phyloP scores from a whole-genome alignment of 2,888 invertebrate species.

The Phortica magna region DNA sequence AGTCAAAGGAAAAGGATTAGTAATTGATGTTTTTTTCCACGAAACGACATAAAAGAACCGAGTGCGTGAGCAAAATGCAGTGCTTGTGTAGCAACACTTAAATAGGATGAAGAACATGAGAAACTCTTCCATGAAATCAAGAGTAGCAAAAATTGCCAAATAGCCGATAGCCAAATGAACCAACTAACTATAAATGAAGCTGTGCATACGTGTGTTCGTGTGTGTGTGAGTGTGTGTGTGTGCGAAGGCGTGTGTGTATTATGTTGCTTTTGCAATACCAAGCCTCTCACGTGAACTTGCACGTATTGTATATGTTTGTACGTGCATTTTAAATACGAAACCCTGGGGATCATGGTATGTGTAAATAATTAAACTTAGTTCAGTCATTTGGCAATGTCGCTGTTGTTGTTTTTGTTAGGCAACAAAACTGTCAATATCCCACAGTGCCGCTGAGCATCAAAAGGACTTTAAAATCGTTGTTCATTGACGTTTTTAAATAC shows the following conservation, averaged over 20 bases:
- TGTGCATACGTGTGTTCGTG: neutral
- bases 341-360: neutral
- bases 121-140: neutral
- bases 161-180: neutral
- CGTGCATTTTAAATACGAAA: too few relatives aligned
- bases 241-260: too few relatives aligned
- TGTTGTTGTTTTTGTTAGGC: neutral
- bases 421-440: slow-evolving; percentile 20
- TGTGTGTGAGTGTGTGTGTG: neutral
- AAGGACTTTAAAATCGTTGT: slow-evolving; percentile 13
- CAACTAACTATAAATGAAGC: neutral
- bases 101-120: neutral
- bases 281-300: too few relatives aligned
- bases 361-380: slow-evolving; percentile 11
- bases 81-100: neutral
- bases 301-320: too few relatives aligned
- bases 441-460: neutral
- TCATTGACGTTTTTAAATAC: neutral
- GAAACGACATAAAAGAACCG: neutral
- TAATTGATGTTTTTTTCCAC: slow-evolving; percentile 15
- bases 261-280: too few relatives aligned
- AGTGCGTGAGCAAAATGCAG: neutral
- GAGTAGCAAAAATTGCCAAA: slow-evolving; percentile 15
- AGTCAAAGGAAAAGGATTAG: slow-evolving; percentile 5
- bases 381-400: neutral